phyloP scores from a whole-genome alignment of 2,888 invertebrate genomes.

The Pseudoips prasinana region DNA sequence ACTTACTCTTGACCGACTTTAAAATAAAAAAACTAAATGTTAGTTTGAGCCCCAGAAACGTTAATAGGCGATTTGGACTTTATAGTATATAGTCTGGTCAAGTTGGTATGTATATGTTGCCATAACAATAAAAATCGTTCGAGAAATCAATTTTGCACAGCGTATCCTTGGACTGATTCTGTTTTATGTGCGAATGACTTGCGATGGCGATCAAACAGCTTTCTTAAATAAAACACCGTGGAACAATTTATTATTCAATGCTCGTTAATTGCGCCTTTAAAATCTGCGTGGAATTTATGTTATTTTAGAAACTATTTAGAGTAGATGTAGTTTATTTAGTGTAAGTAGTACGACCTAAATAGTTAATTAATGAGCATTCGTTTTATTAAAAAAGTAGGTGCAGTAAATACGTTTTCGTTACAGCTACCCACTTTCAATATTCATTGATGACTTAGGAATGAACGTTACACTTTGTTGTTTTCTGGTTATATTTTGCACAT shows the following conservation, averaged over 20 bases:
- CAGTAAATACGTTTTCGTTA: no score
- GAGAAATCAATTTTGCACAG: conserved; percentile 32
- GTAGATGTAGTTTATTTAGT: background rate
- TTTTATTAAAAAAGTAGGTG: no score
- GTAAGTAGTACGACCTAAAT: background rate
- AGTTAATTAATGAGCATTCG: background rate
- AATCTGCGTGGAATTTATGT: conserved; percentile 6
- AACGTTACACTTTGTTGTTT: no score
- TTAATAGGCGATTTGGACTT: no score
- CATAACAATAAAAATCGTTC: conserved; percentile 55
- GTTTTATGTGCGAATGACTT: conserved; percentile 29
- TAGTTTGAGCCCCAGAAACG: no score
- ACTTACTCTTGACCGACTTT: no score
- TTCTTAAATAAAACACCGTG: conserved; percentile 15
- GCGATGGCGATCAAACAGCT: conserved; percentile 23
- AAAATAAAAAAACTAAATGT: no score
- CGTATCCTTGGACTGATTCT: conserved; percentile 60
- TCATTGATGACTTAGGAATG: no score
- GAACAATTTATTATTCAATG: conserved; percentile 16
- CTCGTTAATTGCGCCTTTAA: conserved; percentile 14
- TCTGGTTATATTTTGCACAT: no score
- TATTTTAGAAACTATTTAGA: background rate
- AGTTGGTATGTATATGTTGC: conserved; percentile 27
- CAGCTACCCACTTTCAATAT: no score
- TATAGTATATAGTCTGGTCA: conserved; percentile 28